phyloP scores from a whole-genome alignment of 2,888 invertebrate species.

The Cataglyphis livida region DNA sequence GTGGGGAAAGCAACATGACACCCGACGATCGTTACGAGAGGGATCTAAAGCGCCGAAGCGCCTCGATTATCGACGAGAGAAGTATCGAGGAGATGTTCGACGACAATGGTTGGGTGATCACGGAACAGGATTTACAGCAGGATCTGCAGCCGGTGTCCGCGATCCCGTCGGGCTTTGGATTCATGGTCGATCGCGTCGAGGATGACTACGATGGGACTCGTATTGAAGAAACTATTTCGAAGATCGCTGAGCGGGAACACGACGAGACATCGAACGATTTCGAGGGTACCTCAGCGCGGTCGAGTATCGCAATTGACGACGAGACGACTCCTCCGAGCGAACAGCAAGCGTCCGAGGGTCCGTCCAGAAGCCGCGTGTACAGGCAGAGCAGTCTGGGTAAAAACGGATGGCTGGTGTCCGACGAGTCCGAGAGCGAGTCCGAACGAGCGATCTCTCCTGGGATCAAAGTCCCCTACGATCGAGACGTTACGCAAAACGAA shows the following conservation, averaged over 20 bases:
- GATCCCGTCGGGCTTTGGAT: neutral
- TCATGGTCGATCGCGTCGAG: slow-evolving; percentile 14
- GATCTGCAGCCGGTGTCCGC: slow-evolving; percentile 56
- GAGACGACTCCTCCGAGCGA: slow-evolving; percentile 24
- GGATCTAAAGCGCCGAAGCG: slow-evolving; percentile 60
- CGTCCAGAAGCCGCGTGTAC: slow-evolving; percentile 58
- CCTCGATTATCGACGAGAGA: slow-evolving; percentile 68
- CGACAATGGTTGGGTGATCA: slow-evolving; percentile 83
- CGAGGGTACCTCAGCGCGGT: neutral
- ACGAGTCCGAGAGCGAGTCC: slow-evolving; percentile 77
- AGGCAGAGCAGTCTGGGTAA: slow-evolving; percentile 73
- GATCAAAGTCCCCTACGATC: neutral
- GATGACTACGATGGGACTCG: neutral
- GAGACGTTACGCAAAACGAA: slow-evolving; percentile 17
- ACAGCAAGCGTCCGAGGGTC: slow-evolving; percentile 31
- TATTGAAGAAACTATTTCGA: slow-evolving; percentile 9
- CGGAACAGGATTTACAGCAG: slow-evolving; percentile 77
- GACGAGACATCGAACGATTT: neutral
- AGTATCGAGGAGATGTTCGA: slow-evolving; percentile 81
- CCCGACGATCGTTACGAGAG: slow-evolving; percentile 56
- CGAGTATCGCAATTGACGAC: neutral
- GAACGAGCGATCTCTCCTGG: slow-evolving; percentile 62
- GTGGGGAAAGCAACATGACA: slow-evolving; percentile 43
- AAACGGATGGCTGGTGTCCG: slow-evolving; percentile 80
- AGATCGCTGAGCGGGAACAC: neutral